A percentile compares a stretch with the other conserved stretches of the same genome.
phyloP scores from a whole-genome alignment of 1,140 invertebrate genomes.

The Apis dorsata region DNA sequence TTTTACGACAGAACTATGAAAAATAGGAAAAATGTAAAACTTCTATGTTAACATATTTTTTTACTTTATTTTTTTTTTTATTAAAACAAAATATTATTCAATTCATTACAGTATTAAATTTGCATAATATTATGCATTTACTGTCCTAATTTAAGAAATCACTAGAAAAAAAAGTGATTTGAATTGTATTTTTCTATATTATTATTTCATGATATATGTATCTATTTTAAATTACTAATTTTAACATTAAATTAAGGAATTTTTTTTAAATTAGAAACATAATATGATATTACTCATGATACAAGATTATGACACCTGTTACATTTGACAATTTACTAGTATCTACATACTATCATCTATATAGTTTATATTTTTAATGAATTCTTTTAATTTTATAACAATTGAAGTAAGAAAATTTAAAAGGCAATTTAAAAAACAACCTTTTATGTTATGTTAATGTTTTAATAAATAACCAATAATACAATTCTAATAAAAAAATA shows the following conservation, averaged over 20 bases:
- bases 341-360: no score
- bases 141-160: conserved; percentile 8
- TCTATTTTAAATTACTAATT: neutral
- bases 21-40: neutral
- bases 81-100: no score
- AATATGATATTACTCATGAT: neutral
- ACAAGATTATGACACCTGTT: conserved; percentile 46
- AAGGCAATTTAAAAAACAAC: neutral
- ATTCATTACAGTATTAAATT: neutral
- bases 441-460: neutral
- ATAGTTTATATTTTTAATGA: neutral
- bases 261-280: neutral
- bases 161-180: neutral
- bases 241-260: no score
- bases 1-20: conserved; percentile 4
- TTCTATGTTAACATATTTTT: neutral
- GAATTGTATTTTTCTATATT: neutral
- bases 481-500: no score
- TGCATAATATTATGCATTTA: conserved; percentile 9
- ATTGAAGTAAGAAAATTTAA: neutral
- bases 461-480: no score
- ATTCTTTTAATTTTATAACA: neutral
- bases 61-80: neutral
- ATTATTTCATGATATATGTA: neutral
- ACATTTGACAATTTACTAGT: conserved; percentile 32